Percentiles rank a stretch among this genome's conserved stretches.
phyloP scores from a whole-genome alignment of 2,888 invertebrate species.

The Prenolepis imparis region DNA sequence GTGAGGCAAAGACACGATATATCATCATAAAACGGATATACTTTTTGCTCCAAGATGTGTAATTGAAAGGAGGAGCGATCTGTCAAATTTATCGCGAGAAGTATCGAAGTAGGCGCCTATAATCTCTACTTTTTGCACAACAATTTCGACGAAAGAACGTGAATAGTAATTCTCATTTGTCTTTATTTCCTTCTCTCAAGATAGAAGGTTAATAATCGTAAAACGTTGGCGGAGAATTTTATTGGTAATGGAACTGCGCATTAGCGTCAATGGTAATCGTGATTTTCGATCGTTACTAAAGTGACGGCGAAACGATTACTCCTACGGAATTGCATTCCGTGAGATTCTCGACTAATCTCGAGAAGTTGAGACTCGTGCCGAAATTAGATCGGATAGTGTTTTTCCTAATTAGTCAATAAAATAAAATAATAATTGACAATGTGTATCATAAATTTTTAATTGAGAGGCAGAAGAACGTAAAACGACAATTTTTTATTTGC shows the following conservation, averaged over 20 bases:
- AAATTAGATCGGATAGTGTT: constrained; percentile 38
- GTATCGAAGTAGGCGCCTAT: not conserved
- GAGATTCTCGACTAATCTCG: constrained; percentile 42
- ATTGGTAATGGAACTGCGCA: constrained; percentile 31
- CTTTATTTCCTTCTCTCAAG: not conserved
- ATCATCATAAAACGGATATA: constrained; percentile 25
- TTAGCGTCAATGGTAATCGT: constrained; percentile 27
- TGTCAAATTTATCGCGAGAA: constrained; percentile 13
- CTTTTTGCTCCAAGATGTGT: not conserved
- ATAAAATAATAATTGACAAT: constrained; percentile 14
- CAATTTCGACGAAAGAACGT: constrained; percentile 12
- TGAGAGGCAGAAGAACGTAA: not conserved
- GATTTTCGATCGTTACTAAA: constrained; percentile 33
- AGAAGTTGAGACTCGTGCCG: constrained; percentile 41
- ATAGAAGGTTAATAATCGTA: constrained; percentile 51
- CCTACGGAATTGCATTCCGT: constrained; percentile 41
- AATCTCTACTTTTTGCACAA: not conserved
- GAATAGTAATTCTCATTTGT: not conserved
- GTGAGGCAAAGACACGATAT: not conserved
- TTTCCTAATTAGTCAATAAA: constrained; percentile 26
- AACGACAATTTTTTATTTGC: not conserved
- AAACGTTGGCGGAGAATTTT: constrained; percentile 49
- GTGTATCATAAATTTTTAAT: not conserved
- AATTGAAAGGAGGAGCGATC: constrained; percentile 10
- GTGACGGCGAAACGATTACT: constrained; percentile 40